Evolutionary conservation across 2,113 vertebrate species (phyloP).

Genomic region (Dolichotis patagonum): DNA sequence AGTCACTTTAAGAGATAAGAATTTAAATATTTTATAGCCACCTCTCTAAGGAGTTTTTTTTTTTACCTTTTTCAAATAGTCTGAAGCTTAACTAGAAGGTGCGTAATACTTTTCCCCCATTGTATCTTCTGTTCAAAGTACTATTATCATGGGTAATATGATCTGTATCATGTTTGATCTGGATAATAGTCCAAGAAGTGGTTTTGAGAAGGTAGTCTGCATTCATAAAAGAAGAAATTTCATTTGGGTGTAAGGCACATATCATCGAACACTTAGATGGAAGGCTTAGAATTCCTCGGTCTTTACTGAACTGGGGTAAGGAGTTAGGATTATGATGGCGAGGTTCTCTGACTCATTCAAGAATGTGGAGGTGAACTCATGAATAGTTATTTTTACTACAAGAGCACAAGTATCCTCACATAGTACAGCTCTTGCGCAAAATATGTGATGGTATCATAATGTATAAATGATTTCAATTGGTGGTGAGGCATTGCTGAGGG

Average conservation of each 20-base stretch:
- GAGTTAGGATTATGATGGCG: neutral
- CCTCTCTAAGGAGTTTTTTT: slow-evolving; percentile 64
- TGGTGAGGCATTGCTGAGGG: slow-evolving; percentile 76
- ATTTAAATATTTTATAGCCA: slow-evolving; percentile 74
- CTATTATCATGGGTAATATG: neutral
- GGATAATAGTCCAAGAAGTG: neutral
- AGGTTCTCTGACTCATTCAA: slow-evolving; percentile 77
- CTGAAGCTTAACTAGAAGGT: slow-evolving; percentile 78
- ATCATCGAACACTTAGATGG: neutral
- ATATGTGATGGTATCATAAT: slow-evolving; percentile 87
- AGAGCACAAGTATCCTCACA: slow-evolving; percentile 88
- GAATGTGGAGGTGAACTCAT: slow-evolving; percentile 82
- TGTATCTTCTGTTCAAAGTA: slow-evolving; percentile 68
- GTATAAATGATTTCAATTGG: slow-evolving; percentile 89
- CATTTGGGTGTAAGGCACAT: neutral
- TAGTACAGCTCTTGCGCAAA: slow-evolving; percentile 90
- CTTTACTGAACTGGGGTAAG: neutral
- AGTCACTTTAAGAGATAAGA: slow-evolving; percentile 64
- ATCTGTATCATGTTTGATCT: neutral
- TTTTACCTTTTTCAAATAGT: slow-evolving; percentile 30
- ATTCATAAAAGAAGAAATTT: neutral
- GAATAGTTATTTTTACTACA: slow-evolving; percentile 81
- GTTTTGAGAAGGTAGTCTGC: neutral
- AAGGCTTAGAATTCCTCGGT: neutral
- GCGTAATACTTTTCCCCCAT: slow-evolving; percentile 55